Percentiles rank a stretch among this genome's conserved stretches.
phyloP scores from a whole-genome alignment of 2,888 invertebrate species.

The Choreutis nemorana region DNA sequence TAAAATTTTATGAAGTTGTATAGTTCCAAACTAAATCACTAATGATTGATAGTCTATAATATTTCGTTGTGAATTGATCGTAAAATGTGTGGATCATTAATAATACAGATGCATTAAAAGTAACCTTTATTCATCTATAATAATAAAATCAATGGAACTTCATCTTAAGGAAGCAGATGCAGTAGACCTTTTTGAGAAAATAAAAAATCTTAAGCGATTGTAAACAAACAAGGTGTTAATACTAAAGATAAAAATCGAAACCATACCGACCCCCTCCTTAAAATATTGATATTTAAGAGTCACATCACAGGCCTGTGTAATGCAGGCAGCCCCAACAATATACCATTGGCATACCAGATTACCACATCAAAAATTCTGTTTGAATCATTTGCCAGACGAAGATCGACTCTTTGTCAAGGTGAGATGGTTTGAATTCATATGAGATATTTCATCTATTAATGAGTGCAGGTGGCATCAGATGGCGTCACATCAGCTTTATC shows the following conservation, averaged over 20 bases:
- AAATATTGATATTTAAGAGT: conserved; percentile 63
- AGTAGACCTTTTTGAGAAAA: conserved; percentile 26
- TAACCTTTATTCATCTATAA: background rate
- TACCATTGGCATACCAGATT: conserved; percentile 53
- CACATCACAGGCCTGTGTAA: conserved; percentile 49
- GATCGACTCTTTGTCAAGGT: conserved; percentile 11
- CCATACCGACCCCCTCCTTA: conserved; percentile 37
- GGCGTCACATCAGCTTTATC: conserved; percentile 43
- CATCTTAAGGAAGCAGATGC: conserved; percentile 33
- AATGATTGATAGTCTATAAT: too few relatives aligned
- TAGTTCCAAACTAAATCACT: too few relatives aligned
- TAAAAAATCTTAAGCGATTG: conserved; percentile 24
- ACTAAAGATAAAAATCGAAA: conserved; percentile 45
- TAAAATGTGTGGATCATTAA: conserved; percentile 14
- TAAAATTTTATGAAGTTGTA: too few relatives aligned
- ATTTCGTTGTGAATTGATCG: conserved; percentile 8
- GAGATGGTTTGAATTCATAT: conserved; percentile 13
- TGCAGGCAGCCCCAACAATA: conserved; percentile 43
- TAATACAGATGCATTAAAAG: conserved; percentile 12
- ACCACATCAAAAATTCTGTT: conserved; percentile 49
- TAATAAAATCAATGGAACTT: conserved; percentile 7
- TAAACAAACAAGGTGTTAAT: conserved; percentile 64
- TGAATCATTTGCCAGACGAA: conserved; percentile 15
- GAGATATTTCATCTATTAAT: conserved; percentile 14
- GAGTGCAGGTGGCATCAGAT: conserved; percentile 52